A percentile compares a stretch with the other conserved stretches of the same genome.
These are phyloP conservation scores for Psammodynastes pulverulentus DNA, from an alignment of 2,113 vertebrate species.

Conservation along the genomic window DNA sequence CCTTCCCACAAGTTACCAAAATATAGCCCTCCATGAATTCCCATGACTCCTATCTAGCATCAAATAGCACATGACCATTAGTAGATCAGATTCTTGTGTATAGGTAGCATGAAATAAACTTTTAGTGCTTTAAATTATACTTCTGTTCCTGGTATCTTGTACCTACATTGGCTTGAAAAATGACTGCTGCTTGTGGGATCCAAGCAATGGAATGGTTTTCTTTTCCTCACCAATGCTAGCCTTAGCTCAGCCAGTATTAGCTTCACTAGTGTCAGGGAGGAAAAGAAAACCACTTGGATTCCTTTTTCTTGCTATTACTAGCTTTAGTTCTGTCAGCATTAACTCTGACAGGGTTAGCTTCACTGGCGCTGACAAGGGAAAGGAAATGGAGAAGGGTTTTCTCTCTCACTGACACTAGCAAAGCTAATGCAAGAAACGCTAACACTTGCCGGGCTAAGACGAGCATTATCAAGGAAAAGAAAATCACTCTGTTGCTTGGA, in stretches of 20 bases:
- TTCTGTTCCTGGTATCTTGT: neutral
- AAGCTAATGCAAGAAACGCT: neutral
- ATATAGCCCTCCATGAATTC: neutral
- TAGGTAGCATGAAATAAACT: neutral
- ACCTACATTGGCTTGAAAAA: neutral
- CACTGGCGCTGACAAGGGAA: neutral
- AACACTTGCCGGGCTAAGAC: neutral
- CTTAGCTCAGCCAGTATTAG: neutral
- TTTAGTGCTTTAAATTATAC: neutral
- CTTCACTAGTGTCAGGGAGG: neutral
- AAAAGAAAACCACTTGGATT: neutral
- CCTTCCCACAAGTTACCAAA: neutral
- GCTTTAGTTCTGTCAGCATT: neutral
- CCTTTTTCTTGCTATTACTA: neutral
- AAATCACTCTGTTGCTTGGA: neutral
- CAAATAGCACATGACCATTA: neutral
- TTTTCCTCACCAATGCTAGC: neutral
- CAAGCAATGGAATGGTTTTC: neutral
- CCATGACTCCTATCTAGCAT: neutral
- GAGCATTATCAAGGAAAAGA: neutral
- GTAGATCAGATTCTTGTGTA: neutral
- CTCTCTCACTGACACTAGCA: neutral
- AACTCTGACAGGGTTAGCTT: neutral
- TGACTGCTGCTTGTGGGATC: neutral
- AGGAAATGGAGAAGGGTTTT: neutral